These are phyloP conservation scores for Phocoena phocoena DNA, from an alignment of 2,113 vertebrate species.

Conservation along the genomic window DNA sequence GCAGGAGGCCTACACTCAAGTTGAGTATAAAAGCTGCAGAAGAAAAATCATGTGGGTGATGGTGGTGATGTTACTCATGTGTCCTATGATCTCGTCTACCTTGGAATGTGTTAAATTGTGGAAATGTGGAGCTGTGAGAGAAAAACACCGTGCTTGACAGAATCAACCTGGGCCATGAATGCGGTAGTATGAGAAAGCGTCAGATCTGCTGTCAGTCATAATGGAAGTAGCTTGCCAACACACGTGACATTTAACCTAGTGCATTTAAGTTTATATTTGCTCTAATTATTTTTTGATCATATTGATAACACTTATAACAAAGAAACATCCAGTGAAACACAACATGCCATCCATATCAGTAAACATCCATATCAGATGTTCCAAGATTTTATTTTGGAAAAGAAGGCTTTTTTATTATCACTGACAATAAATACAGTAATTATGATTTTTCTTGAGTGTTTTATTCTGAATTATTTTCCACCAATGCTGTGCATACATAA, in stretches of 20 bases:
- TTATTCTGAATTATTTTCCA: slow-evolving; percentile 74
- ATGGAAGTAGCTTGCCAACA: background rate
- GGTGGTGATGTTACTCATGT: background rate
- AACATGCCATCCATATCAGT: slow-evolving; percentile 75
- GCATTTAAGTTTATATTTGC: slow-evolving; percentile 71
- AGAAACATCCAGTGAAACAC: slow-evolving; percentile 75
- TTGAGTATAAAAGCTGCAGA: background rate
- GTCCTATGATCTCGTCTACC: background rate
- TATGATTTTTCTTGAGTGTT: slow-evolving; percentile 74
- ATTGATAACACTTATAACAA: slow-evolving; percentile 70
- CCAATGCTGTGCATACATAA: slow-evolving; percentile 65
- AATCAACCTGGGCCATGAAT: background rate
- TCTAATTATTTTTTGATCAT: slow-evolving; percentile 63
- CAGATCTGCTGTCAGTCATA: background rate
- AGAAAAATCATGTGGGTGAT: background rate
- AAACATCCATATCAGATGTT: slow-evolving; percentile 71
- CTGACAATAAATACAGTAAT: slow-evolving; percentile 73
- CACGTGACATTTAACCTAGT: slow-evolving; percentile 53
- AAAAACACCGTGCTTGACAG: background rate
- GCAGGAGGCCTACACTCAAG: background rate
- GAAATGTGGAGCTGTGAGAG: background rate
- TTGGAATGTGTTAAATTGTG: background rate
- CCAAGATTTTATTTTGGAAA: slow-evolving; percentile 81
- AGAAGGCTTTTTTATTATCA: slow-evolving; percentile 24
- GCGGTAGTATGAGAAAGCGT: background rate